Base-by-base conservation (phyloP, 2,888 invertebrate genomes). In the Morpho helenor region DNA sequence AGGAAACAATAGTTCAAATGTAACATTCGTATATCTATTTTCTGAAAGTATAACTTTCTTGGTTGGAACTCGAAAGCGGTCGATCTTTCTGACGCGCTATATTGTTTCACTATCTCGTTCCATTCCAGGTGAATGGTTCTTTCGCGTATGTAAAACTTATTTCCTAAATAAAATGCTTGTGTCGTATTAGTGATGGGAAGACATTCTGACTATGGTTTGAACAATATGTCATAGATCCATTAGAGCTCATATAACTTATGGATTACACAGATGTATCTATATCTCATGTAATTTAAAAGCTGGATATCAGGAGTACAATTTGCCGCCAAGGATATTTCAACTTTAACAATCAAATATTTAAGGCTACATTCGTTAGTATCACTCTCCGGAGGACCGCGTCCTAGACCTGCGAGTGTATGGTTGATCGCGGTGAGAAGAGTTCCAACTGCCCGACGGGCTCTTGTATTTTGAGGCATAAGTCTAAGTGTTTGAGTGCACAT, bases 301-400 rank as follows among this genome's bases (percentile, higher is more conserved):
- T 69, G 72, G 68, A 77, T 71, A 76, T 78, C 77, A 76, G 79
- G 76, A 74, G 74, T 70, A 71, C 72, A 73, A 76, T 79, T 68
- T 70, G 63, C 68, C 69, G 74, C 72, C 78, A 81, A 67, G 70
- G 76, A 75, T 81, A 83, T 84, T 83, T 82, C 77, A 77, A 85
- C 85, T 85, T 79, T 85, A 86, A 80, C 77, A 75, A 83, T 87
- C 76, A 86, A 85, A 87, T 84, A 87, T 85, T 85, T 87, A 87
- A 82, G 79, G 76, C 79, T 82, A 87, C 82, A 87, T 87, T 88
- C 82, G 87, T 84, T 83, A 84, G 83, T 78, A 84, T 82, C 80
- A 74, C 79, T 73, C 83, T 80, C 80, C 68, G 74, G 82, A 81
- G 82, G 75, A 79, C 79, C 82, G 70, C 80, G 79, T 84, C 82